These are phyloP conservation scores for Haliclona indistincta DNA, from an alignment of 37 sponge, comb jelly and placozoan species.

Conservation along the genomic window DNA sequence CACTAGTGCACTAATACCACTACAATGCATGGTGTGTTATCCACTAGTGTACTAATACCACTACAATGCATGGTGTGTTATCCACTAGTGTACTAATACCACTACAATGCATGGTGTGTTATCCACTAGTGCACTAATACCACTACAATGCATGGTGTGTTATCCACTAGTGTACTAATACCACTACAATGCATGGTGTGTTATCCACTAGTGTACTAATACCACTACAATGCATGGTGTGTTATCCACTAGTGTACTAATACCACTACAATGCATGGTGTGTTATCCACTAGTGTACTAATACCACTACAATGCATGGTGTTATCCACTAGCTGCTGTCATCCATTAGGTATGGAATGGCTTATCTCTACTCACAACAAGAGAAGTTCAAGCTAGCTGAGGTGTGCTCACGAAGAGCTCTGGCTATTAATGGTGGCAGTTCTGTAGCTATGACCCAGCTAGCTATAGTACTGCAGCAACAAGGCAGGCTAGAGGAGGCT, in stretches of 20 bases:
- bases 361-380: conserved; percentile 78
- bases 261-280: conserved; percentile 93
- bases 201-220: background rate
- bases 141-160: conserved; percentile 89
- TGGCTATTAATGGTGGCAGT: conserved; percentile 77
- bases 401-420: conserved; percentile 60
- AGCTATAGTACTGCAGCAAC: conserved; percentile 75
- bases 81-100: conserved; percentile 6
- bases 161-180: background rate
- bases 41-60: conserved; percentile 15
- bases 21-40: conserved; percentile 84
- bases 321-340: background rate
- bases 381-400: conserved; percentile 82
- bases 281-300: background rate
- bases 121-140: background rate
- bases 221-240: background rate
- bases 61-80: conserved; percentile 83
- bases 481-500: conserved; percentile 46
- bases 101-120: conserved; percentile 86
- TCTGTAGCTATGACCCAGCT: conserved; percentile 73
- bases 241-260: background rate
- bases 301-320: conserved; percentile 88
- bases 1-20: conserved; percentile 12
- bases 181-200: no score
- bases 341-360: conserved; percentile 80